A percentile compares a stretch with the other conserved stretches of the same genome.
Evolutionary conservation across 2,113 vertebrate genomes (phyloP).

Genomic region (Oryzias javanicus): DNA sequence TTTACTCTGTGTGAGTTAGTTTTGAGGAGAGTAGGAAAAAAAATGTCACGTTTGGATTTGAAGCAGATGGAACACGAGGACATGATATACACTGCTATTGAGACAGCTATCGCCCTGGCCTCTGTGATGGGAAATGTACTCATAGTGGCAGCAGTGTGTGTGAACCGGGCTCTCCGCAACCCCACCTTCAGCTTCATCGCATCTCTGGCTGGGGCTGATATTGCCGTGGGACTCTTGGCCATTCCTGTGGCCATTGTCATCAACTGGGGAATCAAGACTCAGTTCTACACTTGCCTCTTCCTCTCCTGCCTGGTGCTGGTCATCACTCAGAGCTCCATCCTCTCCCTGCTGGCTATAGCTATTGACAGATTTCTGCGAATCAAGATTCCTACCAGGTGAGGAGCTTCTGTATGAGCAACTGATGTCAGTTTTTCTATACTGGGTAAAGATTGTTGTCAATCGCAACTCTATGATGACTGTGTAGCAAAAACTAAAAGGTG

Average conservation of each 20-base stretch:
- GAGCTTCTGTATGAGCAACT: background rate
- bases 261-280: constrained; percentile 68
- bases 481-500: too few species aligned
- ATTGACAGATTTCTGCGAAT: constrained; percentile 78
- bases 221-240: constrained; percentile 75
- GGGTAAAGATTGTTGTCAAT: too few species aligned
- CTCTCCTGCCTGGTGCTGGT: constrained; percentile 76
- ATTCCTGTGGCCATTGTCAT: constrained; percentile 78
- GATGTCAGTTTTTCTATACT: too few species aligned
- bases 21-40: constrained; percentile 1
- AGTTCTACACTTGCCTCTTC: constrained; percentile 79
- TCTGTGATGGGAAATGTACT: constrained; percentile 78
- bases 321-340: constrained; percentile 80
- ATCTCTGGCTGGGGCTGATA: constrained; percentile 79
- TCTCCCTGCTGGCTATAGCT: constrained; percentile 79
- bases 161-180: constrained; percentile 72
- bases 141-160: constrained; percentile 74
- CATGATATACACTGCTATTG: constrained; percentile 75
- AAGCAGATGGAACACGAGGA: constrained; percentile 50
- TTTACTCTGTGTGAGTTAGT: constrained; percentile 20
- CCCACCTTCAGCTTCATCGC: constrained; percentile 81
- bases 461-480: too few species aligned
- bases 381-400: constrained; percentile 80
- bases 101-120: constrained; percentile 73
- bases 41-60: constrained; percentile 39